Percentiles rank a stretch among this genome's conserved stretches.
phyloP scores from a whole-genome alignment of 1,140 invertebrate genomes.

The Drosophila triauraria region DNA sequence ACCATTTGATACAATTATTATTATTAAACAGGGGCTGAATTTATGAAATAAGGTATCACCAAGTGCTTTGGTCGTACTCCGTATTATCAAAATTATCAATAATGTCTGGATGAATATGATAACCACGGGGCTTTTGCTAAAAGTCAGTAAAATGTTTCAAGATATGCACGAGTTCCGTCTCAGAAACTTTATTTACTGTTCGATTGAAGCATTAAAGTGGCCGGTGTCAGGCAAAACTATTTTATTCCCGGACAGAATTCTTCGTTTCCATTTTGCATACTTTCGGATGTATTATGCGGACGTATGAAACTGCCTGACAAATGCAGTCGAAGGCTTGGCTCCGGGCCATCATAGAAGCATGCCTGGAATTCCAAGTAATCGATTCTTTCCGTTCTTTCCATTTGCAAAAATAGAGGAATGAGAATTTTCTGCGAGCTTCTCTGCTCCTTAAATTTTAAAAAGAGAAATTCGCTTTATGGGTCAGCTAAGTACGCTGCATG shows the following conservation, averaged over 20 bases:
- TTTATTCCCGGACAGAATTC: background rate
- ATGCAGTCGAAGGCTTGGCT: slow-evolving; percentile 5
- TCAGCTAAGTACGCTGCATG: background rate
- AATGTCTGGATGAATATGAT: background rate
- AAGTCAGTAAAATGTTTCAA: slow-evolving; percentile 4
- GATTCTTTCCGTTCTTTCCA: background rate
- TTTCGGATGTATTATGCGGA: slow-evolving; percentile 7
- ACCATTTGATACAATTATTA: background rate
- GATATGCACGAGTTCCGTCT: background rate
- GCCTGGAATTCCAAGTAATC: slow-evolving; percentile 2
- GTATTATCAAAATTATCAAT: background rate
- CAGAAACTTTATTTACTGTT: slow-evolving; percentile 53
- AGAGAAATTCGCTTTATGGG: slow-evolving; percentile 6
- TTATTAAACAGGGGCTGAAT: too few relatives aligned
- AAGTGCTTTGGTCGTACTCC: background rate
- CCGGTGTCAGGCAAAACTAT: background rate
- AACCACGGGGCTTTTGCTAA: slow-evolving; percentile 12
- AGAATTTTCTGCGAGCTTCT: background rate
- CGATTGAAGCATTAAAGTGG: slow-evolving; percentile 52
- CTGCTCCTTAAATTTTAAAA: slow-evolving; percentile 1
- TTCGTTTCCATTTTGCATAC: background rate
- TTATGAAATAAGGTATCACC: background rate
- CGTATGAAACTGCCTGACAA: slow-evolving; percentile 11
- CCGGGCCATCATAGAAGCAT: background rate
- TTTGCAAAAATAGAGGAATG: background rate